A percentile compares a stretch with the other conserved stretches of the same genome.
These are phyloP conservation scores for Phaenicophaeus curvirostris DNA, from an alignment of 2,797 vertebrate species.

Conservation along the genomic window DNA sequence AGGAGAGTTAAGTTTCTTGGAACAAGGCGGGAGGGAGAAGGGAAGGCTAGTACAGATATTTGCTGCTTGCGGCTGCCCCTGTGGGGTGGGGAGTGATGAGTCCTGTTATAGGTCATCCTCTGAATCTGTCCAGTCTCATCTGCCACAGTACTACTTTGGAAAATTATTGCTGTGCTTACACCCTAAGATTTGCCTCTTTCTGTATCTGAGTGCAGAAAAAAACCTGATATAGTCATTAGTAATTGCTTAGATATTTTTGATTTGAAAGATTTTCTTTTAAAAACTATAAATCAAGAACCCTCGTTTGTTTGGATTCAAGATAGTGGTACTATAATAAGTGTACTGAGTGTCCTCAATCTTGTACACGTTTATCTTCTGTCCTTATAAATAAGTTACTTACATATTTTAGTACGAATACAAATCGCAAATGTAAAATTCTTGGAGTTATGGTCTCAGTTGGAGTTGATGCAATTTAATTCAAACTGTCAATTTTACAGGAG, in stretches of 20 bases:
- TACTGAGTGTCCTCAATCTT: background rate
- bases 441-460: background rate
- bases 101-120: background rate
- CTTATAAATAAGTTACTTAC: background rate
- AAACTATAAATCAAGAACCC: background rate
- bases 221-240: background rate
- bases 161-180: background rate
- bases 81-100: background rate
- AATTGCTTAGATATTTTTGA: background rate
- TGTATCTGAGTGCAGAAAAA: background rate
- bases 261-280: background rate
- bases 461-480: background rate
- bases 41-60: background rate
- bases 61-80: background rate
- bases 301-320: background rate
- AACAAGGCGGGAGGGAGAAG: background rate
- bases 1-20: background rate
- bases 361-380: background rate
- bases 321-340: background rate
- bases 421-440: background rate
- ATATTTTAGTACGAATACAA: background rate
- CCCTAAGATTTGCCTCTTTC: background rate
- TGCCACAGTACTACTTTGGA: background rate
- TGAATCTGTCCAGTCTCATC: background rate
- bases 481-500: background rate